Evolutionary conservation across 2,797 vertebrate genomes (phyloP).

Genomic region (Taeniopygia guttata): DNA sequence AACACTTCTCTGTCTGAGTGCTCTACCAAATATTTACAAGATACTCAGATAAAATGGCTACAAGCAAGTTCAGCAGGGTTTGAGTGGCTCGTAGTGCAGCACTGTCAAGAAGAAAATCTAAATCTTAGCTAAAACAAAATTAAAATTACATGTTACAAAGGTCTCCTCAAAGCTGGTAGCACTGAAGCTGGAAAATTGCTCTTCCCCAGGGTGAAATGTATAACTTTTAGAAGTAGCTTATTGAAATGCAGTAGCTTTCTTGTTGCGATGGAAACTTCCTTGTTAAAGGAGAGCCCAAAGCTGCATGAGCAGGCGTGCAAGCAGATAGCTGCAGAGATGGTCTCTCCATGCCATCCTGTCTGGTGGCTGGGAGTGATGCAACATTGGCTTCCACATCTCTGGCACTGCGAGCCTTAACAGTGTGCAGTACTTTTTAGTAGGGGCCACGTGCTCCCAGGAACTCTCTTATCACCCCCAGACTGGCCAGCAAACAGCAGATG

Average conservation of each 20-base stretch:
- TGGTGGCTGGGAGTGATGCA: not conserved
- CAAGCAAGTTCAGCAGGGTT: conserved; percentile 31
- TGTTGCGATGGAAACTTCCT: conserved; percentile 57
- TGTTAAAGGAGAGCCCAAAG: not conserved
- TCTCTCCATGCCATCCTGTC: not conserved
- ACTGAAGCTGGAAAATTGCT: not conserved
- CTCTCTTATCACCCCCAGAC: not conserved
- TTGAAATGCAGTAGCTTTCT: conserved; percentile 62
- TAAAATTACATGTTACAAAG: not conserved
- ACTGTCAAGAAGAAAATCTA: not conserved
- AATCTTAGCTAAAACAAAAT: not conserved
- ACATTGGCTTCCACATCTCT: not conserved
- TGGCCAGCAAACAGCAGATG: not conserved
- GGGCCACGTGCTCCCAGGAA: not conserved
- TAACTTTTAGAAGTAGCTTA: conserved; percentile 4
- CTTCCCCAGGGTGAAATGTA: not conserved
- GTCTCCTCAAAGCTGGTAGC: not conserved
- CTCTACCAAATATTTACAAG: conserved; percentile 58
- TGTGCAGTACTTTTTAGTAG: not conserved
- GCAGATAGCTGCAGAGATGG: not conserved
- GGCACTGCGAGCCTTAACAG: not conserved
- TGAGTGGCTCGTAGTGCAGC: conserved; percentile 13
- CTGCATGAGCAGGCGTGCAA: not conserved
- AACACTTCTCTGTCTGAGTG: conserved; percentile 32
- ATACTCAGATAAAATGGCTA: conserved; percentile 57